Evolutionary conservation across 2,113 vertebrate species (phyloP), one percentile per base, ranked within the genome.

Genomic region (Halcyon malimbica): DNA sequence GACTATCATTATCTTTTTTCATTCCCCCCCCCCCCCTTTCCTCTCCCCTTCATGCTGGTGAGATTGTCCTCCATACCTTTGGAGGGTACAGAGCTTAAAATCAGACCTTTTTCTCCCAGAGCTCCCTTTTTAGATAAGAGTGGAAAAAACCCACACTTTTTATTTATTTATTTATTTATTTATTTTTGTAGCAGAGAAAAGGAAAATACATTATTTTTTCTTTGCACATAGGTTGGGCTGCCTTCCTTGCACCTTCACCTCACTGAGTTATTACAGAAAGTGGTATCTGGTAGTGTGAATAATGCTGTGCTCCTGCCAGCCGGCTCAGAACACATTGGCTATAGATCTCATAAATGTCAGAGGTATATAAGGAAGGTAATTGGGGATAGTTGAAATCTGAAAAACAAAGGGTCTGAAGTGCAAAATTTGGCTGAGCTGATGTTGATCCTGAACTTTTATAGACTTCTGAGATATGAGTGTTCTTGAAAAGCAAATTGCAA

Each of bases 401-500:
- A 89, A 94, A 96, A 92, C 93, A 91, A 95, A 94, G 83, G 62
- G 79, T 25, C 69, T 62, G 76, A 88, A 73, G 78, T 41, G 60
- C 25, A 62, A 63, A 83, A 93, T 83, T 82, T 87, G 92, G 83
- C 85, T 89, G 62, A 2, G 6, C 26, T 84, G 76, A 83, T 90
- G 69, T 92, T 95, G 25, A 11, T 62, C 35, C 50, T 53, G 77
- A 93, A 87, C 90, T 95, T 95, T 91, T 84, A 92, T 53, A 77
- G 94, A 84, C 94, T 89, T 94, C 67, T 84, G 89, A 96, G 88
- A 87, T 90, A 91, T 44, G 83, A 21, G 13, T 74, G 63, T 79
- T 96, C 93, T 87, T 94, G 86, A 92, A 93, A 91, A 95, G 92
- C 89, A 92, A 93, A 94, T 80, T 82, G 74, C 94, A 80, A 64